Percentiles rank a stretch among this genome's conserved stretches.
Conservation (phyloP, 2,888 invertebrate genomes). For the Drosophila subsilvestris region DNA sequence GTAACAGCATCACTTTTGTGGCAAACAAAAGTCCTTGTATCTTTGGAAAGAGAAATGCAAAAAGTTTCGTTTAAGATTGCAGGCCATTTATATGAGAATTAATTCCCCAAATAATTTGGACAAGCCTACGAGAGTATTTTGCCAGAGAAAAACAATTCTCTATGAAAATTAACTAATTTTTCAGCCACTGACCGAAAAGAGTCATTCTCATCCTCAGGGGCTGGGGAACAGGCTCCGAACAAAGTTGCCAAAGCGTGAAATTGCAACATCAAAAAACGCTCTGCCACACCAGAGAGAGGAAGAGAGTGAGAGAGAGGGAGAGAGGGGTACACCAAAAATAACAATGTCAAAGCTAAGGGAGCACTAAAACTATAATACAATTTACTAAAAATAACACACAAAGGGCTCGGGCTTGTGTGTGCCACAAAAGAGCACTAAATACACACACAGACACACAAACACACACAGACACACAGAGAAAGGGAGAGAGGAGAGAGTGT, state of each 20-base stretch:
- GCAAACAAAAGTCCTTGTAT: not conserved
- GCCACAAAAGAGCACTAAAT: constrained; percentile 45
- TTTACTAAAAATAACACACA: constrained; percentile 77
- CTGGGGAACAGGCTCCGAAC: constrained; percentile 51
- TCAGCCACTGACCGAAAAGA: constrained; percentile 63
- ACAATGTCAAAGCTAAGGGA: constrained; percentile 54
- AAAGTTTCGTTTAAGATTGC: constrained; percentile 5
- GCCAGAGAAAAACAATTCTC: constrained; percentile 22
- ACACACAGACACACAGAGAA: constrained; percentile 10
- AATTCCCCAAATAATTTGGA: constrained; percentile 31
- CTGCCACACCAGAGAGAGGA: constrained; percentile 20
- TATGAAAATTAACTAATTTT: constrained; percentile 76
- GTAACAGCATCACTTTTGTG: constrained; percentile 34
- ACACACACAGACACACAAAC: constrained; percentile 22
- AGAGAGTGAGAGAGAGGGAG: constrained; percentile 6
- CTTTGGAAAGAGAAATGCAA: not conserved
- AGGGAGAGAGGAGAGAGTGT: not conserved
- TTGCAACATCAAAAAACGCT: constrained; percentile 71
- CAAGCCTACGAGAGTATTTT: constrained; percentile 8
- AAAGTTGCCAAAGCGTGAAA: constrained; percentile 74
- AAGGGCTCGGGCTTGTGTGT: constrained; percentile 31
- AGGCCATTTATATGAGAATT: constrained; percentile 1
- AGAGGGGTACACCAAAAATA: constrained; percentile 6
- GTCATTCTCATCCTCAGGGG: constrained; percentile 15
- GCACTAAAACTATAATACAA: constrained; percentile 78